Base-by-base conservation (phyloP, 1,140 invertebrate species). In the Heliothis virescens region DNA sequence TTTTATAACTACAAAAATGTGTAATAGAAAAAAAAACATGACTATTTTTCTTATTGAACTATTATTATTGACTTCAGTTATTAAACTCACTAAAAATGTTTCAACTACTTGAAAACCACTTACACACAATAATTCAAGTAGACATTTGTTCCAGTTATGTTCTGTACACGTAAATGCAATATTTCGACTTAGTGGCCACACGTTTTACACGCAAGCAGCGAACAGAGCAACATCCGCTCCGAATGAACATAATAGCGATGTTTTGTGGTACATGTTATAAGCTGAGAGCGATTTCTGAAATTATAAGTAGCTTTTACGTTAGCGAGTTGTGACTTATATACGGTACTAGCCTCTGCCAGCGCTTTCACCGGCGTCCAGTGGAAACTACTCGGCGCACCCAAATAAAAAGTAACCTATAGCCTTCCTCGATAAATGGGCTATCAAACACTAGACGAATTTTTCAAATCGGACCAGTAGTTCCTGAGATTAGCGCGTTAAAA, bases 101-200 rank as follows among this genome's bases (percentile, higher is more conserved):
- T 13, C 21, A 59, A 59, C 57, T 9, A 59, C 21, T 26, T 7
- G 11, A 21, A 11, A 21, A 12, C n/a, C 29, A 18, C 18, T 65
- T 65, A 18, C n/a, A 34, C n/a, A 12, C 60, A 50, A 67, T 67
- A 50, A 69, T 53, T 67, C n/a, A 48, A 67, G 4, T 16, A 50
- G 16, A 69, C 26, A 41, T 63, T 63, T 63, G 26, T 63, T 63
- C 60, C 29, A 63, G 41, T 63, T 62, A 26, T 13, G n/a, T 52
- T 4, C 12, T 7, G 2, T 52, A 21, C 10, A 62, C 12, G 11
- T 13, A 62, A 62, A 29, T 12, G 13, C 21, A n/a, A 69, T 13
- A 41, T 53, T 59, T 29, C 29, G 11, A 79, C 84, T 86, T 91
- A 86, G 86, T 87, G 85, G 90, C 88, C 89, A 53, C 71, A 67